Evolutionary conservation across 2,888 invertebrate species (phyloP).

Genomic region (Pammene aurita): DNA sequence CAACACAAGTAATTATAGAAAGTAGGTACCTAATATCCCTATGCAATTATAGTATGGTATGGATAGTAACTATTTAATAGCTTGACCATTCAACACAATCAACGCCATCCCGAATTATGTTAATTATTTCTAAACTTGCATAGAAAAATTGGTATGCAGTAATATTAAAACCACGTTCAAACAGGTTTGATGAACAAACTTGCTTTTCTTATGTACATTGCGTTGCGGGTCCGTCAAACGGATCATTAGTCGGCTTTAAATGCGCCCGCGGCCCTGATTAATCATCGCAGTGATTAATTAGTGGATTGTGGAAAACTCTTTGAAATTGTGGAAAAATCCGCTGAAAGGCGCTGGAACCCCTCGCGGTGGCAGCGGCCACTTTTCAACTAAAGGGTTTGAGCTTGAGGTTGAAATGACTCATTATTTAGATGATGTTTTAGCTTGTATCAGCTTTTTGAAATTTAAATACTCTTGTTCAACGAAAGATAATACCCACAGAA

Average conservation of each 20-base stretch:
- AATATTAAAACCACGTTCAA: background rate
- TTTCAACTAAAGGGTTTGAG: conserved; percentile 28
- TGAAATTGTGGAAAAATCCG: conserved; percentile 53
- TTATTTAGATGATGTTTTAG: conserved; percentile 24
- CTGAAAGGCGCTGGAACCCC: conserved; percentile 61
- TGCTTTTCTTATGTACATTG: conserved; percentile 25
- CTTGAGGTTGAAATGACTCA: conserved; percentile 18
- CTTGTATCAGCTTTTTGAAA: conserved; percentile 6
- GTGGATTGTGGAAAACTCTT: conserved; percentile 46
- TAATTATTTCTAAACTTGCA: background rate
- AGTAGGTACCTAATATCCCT: no score
- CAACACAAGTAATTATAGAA: no score
- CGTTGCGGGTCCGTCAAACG: conserved; percentile 65
- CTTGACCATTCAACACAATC: background rate
- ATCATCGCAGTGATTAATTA: conserved; percentile 75
- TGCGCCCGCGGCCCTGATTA: conserved; percentile 71
- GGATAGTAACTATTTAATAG: no score
- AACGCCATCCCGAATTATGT: background rate
- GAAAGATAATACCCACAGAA: background rate
- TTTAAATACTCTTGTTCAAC: background rate
- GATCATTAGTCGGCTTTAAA: conserved; percentile 74
- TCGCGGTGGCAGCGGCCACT: conserved; percentile 50
- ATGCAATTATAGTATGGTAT: no score
- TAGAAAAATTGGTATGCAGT: background rate
- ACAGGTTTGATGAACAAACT: conserved; percentile 11